Conservation (phyloP, 1,140 invertebrate species). For the Chymomyza costata region DNA sequence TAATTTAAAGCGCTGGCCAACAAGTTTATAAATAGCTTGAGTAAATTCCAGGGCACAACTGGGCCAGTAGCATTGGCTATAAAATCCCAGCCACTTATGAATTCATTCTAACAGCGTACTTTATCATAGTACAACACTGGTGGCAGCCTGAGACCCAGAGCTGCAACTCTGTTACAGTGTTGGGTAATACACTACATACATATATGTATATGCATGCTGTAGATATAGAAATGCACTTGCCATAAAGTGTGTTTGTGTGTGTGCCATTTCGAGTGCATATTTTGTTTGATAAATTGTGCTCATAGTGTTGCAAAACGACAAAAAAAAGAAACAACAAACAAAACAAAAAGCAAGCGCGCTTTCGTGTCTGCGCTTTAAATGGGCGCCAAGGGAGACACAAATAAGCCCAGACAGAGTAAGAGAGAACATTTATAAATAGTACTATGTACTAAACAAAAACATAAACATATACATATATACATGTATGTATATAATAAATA, state of each 20-base stretch:
- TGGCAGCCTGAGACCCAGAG: not conserved
- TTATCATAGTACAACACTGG: slow-evolving; percentile 40
- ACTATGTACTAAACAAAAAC: slow-evolving; percentile 2
- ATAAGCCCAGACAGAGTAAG: slow-evolving; percentile 52
- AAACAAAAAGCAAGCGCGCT: slow-evolving; percentile 36
- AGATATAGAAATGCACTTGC: slow-evolving; percentile 35
- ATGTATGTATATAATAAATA: not conserved
- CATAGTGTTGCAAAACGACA: slow-evolving; percentile 47
- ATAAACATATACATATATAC: not conserved
- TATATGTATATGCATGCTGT: no score
- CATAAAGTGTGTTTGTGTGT: no score
- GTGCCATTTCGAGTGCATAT: slow-evolving; percentile 71
- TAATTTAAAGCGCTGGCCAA: slow-evolving; percentile 15
- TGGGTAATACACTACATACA: slow-evolving; percentile 43
- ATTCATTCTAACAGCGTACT: slow-evolving; percentile 62
- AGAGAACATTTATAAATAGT: slow-evolving; percentile 56
- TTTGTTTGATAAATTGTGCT: slow-evolving; percentile 71
- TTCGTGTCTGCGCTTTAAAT: slow-evolving; percentile 24
- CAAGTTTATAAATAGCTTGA: slow-evolving; percentile 42
- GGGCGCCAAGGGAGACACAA: slow-evolving; percentile 63
- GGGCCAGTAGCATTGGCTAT: slow-evolving; percentile 47
- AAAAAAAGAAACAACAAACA: no score
- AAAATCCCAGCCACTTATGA: slow-evolving; percentile 50
- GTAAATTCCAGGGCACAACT: slow-evolving; percentile 56
- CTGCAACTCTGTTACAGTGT: not conserved